Conservation (phyloP, 1,140 invertebrate species). For the Amphibalanus amphitrite region DNA sequence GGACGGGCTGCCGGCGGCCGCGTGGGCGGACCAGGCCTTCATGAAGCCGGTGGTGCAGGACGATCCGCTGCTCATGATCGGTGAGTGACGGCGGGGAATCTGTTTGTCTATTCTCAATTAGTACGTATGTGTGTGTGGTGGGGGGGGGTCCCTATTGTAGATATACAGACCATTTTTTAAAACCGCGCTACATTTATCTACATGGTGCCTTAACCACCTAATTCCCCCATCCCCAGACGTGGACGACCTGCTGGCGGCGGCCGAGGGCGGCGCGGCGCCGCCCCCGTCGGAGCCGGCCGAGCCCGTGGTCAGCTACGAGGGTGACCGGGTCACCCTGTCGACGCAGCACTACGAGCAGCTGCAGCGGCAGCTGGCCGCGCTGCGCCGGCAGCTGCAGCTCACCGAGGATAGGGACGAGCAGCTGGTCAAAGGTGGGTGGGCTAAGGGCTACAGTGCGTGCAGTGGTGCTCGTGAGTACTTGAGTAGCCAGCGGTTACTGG, state of each 20-base stretch:
- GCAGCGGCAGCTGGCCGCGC: neutral
- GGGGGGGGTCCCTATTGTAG: too few relatives aligned
- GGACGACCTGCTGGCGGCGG: neutral
- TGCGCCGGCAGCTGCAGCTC: neutral
- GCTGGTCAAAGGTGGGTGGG: neutral
- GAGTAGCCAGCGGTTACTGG: too few relatives aligned
- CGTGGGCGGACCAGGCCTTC: neutral
- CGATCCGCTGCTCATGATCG: neutral
- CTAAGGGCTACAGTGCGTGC: too few relatives aligned
- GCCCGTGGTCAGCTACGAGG: neutral
- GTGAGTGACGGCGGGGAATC: neutral
- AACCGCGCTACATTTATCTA: too few relatives aligned
- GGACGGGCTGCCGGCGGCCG: neutral
- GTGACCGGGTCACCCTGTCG: neutral
- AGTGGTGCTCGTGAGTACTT: too few relatives aligned
- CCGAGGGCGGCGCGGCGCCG: too few relatives aligned
- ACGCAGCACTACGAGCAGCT: neutral
- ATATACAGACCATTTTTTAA: too few relatives aligned
- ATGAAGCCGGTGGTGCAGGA: neutral
- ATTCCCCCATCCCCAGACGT: neutral
- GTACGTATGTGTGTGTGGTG: neutral
- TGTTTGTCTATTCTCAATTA: neutral
- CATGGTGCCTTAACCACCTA: neutral
- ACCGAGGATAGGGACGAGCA: neutral
- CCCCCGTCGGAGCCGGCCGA: too few relatives aligned